phyloP scores from a whole-genome alignment of 2,113 vertebrate genomes.

The Leuciscus idus region DNA sequence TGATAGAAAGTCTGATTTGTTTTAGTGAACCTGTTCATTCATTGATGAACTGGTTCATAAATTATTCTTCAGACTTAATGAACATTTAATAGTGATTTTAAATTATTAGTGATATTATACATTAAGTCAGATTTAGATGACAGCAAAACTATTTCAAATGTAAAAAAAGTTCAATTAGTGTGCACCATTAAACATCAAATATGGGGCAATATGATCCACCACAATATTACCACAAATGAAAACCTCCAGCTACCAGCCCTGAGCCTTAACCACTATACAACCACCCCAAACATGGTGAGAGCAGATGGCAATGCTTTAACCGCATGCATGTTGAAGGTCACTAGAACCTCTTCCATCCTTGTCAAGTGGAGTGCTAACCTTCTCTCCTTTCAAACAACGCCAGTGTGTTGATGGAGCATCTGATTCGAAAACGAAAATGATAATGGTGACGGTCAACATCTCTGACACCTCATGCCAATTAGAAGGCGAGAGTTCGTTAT shows the following conservation, averaged over 20 bases:
- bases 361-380: slow-evolving; percentile 63
- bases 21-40: neutral
- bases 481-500: slow-evolving; percentile 54
- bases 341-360: slow-evolving; percentile 68
- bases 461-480: slow-evolving; percentile 73
- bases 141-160: neutral
- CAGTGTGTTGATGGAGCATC: neutral
- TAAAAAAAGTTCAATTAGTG: neutral
- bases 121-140: neutral
- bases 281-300: slow-evolving; percentile 88
- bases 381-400: slow-evolving; percentile 6
- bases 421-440: slow-evolving; percentile 42
- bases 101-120: neutral
- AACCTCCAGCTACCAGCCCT: neutral
- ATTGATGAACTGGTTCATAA: neutral
- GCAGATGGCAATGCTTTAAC: slow-evolving; percentile 98
- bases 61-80: neutral
- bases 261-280: neutral
- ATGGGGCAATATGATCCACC: neutral
- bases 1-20: neutral
- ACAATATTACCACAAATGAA: neutral
- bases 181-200: neutral
- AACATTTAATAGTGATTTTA: neutral
- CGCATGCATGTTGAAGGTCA: slow-evolving; percentile 91
- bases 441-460: slow-evolving; percentile 69